Percentiles rank a stretch among this genome's conserved stretches.
Conservation (phyloP, 2,888 invertebrate genomes). For the Tholera decimalis region DNA sequence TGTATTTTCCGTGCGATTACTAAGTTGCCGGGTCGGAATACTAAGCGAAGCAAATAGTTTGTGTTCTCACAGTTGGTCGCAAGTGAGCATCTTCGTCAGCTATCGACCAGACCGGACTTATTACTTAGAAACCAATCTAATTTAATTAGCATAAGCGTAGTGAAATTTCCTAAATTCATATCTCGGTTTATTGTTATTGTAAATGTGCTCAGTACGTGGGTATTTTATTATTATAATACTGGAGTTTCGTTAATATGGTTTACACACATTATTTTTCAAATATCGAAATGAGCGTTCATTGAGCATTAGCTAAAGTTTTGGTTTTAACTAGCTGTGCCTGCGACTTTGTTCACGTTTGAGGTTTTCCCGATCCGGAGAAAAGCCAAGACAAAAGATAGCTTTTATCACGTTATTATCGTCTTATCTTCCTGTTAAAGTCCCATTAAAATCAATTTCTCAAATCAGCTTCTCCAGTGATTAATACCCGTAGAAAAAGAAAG, state of each 20-base stretch:
- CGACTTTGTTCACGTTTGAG: no score
- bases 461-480: no score
- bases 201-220: conserved; percentile 51
- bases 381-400: no score
- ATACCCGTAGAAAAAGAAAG: no score
- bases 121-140: conserved; percentile 78
- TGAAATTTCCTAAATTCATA: conserved; percentile 68
- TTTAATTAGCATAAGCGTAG: conserved; percentile 79
- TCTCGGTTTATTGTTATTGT: conserved; percentile 63
- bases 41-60: conserved; percentile 69
- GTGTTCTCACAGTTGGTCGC: conserved; percentile 67
- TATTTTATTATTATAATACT: conserved; percentile 32
- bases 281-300: conserved; percentile 4
- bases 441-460: no score
- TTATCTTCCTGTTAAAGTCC: no score
- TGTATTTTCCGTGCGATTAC: conserved; percentile 55
- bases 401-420: no score
- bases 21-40: conserved; percentile 55
- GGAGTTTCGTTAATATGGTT: neutral
- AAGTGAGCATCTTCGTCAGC: conserved; percentile 74
- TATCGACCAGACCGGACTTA: conserved; percentile 65
- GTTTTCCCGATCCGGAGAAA: no score
- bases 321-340: no score
- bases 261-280: conserved; percentile 22
- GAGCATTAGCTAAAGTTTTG: neutral